These are phyloP conservation scores for Mycetomoellerius zeteki DNA, from an alignment of 1,140 invertebrate genomes.

Conservation along the genomic window DNA sequence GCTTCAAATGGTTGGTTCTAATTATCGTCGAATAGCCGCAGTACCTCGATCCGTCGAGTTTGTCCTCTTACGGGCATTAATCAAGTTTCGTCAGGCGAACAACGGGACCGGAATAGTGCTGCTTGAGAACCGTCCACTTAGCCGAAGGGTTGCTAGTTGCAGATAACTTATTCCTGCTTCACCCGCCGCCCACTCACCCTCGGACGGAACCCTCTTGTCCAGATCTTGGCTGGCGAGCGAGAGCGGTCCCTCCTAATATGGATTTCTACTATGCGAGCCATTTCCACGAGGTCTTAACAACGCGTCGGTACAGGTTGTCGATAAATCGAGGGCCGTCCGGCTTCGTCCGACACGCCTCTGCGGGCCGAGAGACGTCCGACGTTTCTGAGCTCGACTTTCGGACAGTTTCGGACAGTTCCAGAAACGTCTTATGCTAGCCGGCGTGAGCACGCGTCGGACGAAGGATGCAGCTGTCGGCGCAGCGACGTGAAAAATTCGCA, in stretches of 20 bases:
- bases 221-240: constrained; percentile 76
- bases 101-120: constrained; percentile 72
- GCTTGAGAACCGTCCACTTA: constrained; percentile 84
- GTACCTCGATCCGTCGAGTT: constrained; percentile 52
- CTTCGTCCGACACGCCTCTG: constrained; percentile 79
- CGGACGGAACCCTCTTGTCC: constrained; percentile 74
- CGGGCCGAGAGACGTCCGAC: constrained; percentile 72
- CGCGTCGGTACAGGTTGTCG: constrained; percentile 84
- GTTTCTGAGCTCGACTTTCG: constrained; percentile 56
- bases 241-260: constrained; percentile 80
- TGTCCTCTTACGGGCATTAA: constrained; percentile 64
- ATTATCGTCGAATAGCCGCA: constrained; percentile 63
- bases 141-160: constrained; percentile 85
- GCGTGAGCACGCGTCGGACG: constrained; percentile 9
- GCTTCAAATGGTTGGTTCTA: constrained; percentile 57
- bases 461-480: constrained; percentile 43
- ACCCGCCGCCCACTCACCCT: constrained; percentile 71
- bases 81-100: constrained; percentile 64
- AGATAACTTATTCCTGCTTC: constrained; percentile 85
- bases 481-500: constrained; percentile 56
- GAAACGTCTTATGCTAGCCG: constrained; percentile 40
- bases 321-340: constrained; percentile 84
- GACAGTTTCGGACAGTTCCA: constrained; percentile 57
- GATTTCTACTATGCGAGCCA: constrained; percentile 79
- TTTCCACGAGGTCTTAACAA: constrained; percentile 79